Base-by-base conservation (phyloP, 64 coral and sea anemone species). In the Stichodactyla helianthus region DNA sequence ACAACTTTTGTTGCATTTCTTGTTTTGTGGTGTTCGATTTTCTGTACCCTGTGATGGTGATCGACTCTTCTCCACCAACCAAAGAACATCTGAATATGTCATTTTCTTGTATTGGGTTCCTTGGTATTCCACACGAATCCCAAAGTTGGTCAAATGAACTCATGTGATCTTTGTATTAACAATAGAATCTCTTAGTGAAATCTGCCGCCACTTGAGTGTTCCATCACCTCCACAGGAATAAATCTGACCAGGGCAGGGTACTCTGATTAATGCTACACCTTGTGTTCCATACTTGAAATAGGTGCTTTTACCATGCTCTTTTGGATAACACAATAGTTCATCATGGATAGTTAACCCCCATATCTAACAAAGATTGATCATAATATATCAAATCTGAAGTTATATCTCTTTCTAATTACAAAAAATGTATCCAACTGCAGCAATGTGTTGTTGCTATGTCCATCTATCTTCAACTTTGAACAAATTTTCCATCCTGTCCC, bases 221-320 rank as follows among this genome's bases (percentile, higher is more conserved):
- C 97, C 97, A 64, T 99, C 97, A 59, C 97, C 97, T 10, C 97
- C 97, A 79, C 97, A 99, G 10, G 97, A 99, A 83, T 86, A 95
- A 51, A 99, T 65, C 50, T 99, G 90, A 67, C 91, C 97, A 27
- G 79, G 82, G 10, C 89, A 85, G 28, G 94, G 93, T 13, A 99
- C 79, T 53, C 59, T 9, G 74, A 99, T 90, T 7, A 89, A 80
- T 3, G 97, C 90, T 55, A 99, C 97, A 14, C 97, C 97, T 53
- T 95, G 97, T 10, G 97, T 99, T 1, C 97, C 97, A 13, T 95
- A 93, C 88, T 99, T 99, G 53, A 95, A 91, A 50, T 99, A 99
- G 17, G 91, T 94, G 51, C 97, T 92, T 63, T 88, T 99, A 5
- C 93, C 93, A 27, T 99, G 97, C 20, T 95, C 93, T 62, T 92